A percentile compares a stretch with the other conserved stretches of the same genome.
Conservation (phyloP, 30 jellyfish, hydroid and myxozoan genomes). For the Phacellophora camtschatica region DNA sequence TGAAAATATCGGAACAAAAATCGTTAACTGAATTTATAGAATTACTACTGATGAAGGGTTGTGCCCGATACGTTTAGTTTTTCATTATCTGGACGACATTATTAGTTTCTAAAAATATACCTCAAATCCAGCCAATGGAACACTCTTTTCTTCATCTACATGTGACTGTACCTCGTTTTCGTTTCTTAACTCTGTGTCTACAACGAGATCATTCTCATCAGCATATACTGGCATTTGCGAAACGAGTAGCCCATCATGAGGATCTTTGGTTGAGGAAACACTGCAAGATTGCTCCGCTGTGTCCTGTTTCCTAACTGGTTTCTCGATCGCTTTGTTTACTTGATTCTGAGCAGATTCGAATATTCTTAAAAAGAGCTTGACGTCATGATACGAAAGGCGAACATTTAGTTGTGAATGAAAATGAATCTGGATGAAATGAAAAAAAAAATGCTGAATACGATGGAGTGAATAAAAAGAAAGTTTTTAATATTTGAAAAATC, state of each 20-base stretch:
- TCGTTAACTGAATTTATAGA: no score
- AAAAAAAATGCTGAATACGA: no score
- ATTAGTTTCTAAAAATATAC: constrained; percentile 4
- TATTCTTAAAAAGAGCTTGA: constrained; percentile 79
- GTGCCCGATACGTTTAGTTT: no score
- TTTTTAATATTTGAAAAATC: no score
- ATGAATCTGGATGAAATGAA: constrained; percentile 51
- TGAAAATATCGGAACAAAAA: no score
- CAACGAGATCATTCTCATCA: constrained; percentile 22
- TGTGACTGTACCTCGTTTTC: neutral
- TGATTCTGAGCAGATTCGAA: constrained; percentile 82
- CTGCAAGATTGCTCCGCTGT: neutral
- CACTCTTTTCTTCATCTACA: neutral
- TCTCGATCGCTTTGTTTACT: constrained; percentile 46
- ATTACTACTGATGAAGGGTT: no score
- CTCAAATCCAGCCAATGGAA: constrained; percentile 55
- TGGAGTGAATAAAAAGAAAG: no score
- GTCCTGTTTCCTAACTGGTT: neutral
- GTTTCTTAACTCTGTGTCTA: neutral
- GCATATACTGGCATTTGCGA: constrained; percentile 44
- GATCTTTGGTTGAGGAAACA: neutral
- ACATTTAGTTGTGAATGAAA: constrained; percentile 81
- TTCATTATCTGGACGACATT: no score
- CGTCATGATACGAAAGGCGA: constrained; percentile 91
- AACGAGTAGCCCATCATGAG: constrained; percentile 12